Percentiles rank a stretch among this genome's conserved stretches.
These are phyloP conservation scores for Takifugu ocellatus DNA, from an alignment of 2,797 vertebrate genomes.

Conservation along the genomic window DNA sequence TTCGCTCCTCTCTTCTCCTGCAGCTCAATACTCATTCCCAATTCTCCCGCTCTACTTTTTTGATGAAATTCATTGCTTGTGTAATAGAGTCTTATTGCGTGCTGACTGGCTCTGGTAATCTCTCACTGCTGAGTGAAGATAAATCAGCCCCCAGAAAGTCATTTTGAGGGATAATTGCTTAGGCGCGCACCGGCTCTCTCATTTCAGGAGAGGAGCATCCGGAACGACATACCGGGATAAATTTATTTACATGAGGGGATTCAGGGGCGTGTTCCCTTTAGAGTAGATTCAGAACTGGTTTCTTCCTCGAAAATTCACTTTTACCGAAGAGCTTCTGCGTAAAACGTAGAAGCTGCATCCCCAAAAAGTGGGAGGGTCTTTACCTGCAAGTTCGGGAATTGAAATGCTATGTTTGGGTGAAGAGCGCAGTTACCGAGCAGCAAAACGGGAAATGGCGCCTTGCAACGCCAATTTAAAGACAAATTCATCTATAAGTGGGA, in stretches of 20 bases:
- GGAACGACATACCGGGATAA: background rate
- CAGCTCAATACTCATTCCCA: conserved; percentile 16
- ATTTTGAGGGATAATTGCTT: conserved; percentile 37
- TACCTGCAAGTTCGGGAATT: too few relatives aligned
- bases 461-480: background rate
- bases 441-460: too few relatives aligned
- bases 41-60: background rate
- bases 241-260: background rate
- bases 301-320: background rate
- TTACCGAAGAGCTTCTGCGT: conserved; percentile 1
- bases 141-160: conserved; percentile 42
- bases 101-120: conserved; percentile 33
- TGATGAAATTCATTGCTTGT: conserved; percentile 59
- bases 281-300: too few relatives aligned
- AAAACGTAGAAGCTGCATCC: background rate
- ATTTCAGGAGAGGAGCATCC: conserved; percentile 21
- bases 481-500: background rate
- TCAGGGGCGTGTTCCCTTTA: too few relatives aligned
- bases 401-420: too few relatives aligned
- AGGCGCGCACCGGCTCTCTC: conserved; percentile 13
- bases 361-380: too few relatives aligned
- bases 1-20: conserved; percentile 39
- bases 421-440: too few relatives aligned
- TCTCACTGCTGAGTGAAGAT: conserved; percentile 30
- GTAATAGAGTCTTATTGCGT: conserved; percentile 38